These are phyloP conservation scores for Lanius collurio DNA, from an alignment of 2,113 vertebrate genomes.

Conservation along the genomic window DNA sequence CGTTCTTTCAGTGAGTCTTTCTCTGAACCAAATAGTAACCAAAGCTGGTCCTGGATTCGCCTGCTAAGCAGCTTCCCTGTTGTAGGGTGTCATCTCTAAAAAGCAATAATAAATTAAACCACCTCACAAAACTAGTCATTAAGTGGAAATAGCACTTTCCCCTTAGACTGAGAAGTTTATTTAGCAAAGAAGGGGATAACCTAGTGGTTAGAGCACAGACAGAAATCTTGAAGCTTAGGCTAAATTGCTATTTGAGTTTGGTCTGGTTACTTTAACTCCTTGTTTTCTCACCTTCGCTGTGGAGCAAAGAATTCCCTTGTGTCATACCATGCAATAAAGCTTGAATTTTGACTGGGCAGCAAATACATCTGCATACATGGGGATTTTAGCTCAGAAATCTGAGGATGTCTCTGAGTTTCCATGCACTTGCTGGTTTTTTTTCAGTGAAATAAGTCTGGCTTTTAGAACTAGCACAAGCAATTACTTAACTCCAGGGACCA, in stretches of 20 bases:
- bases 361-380: neutral
- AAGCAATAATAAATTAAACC: neutral
- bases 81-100: neutral
- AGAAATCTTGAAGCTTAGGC: neutral
- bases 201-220: neutral
- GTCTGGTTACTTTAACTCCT: constrained; percentile 33
- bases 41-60: neutral
- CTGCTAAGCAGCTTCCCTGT: neutral
- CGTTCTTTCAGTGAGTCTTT: neutral
- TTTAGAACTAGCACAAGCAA: constrained; percentile 38
- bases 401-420: neutral
- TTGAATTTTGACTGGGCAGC: neutral
- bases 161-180: neutral
- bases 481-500: constrained; percentile 19
- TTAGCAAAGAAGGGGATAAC: constrained; percentile 21
- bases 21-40: neutral
- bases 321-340: neutral
- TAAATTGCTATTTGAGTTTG: neutral
- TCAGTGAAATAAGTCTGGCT: neutral
- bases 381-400: neutral
- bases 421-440: neutral
- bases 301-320: neutral
- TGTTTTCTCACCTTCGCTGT: neutral
- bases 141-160: neutral
- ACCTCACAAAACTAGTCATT: neutral